These are phyloP conservation scores for Plectrocnemia conspersa DNA, from an alignment of 1,140 invertebrate genomes.

Conservation along the genomic window DNA sequence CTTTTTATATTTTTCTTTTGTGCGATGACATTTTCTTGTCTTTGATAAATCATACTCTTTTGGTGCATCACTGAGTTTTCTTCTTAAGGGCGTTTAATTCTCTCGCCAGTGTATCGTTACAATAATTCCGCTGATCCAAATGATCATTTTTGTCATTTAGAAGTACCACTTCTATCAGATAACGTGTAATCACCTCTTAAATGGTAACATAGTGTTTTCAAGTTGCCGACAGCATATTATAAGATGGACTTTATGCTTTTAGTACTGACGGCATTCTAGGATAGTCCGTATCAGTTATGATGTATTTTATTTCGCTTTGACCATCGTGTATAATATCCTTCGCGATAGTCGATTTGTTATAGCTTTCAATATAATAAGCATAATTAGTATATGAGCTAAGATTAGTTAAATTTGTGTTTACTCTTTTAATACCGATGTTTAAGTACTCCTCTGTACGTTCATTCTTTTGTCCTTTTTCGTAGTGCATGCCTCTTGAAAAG, in stretches of 20 bases:
- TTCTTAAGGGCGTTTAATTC: constrained; percentile 1
- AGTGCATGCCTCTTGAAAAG: constrained; percentile 74
- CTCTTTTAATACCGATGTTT: neutral
- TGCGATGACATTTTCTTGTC: neutral
- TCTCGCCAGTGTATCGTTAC: constrained; percentile 35
- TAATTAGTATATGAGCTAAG: constrained; percentile 63
- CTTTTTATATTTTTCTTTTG: neutral
- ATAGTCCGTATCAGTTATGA: constrained; percentile 56
- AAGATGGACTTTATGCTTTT: constrained; percentile 40
- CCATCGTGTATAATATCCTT: constrained; percentile 38
- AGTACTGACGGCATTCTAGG: constrained; percentile 56
- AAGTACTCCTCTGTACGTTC: constrained; percentile 41
- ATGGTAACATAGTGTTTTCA: constrained; percentile 59
- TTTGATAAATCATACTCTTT: too few relatives aligned
- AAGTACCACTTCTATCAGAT: constrained; percentile 51
- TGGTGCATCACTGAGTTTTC: too few relatives aligned
- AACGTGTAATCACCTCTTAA: constrained; percentile 63
- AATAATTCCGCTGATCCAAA: constrained; percentile 56
- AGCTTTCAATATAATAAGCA: constrained; percentile 63
- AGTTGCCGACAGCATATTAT: constrained; percentile 50
- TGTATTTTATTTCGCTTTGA: constrained; percentile 56
- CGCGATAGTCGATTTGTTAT: constrained; percentile 29
- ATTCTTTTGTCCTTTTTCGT: constrained; percentile 50
- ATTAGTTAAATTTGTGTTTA: constrained; percentile 41
- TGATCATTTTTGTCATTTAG: constrained; percentile 43